Evolutionary conservation across 37 sponge, comb jelly and placozoan species (phyloP), one percentile per base, ranked within the genome.

Genomic region (Cliona cf. orientalis): DNA sequence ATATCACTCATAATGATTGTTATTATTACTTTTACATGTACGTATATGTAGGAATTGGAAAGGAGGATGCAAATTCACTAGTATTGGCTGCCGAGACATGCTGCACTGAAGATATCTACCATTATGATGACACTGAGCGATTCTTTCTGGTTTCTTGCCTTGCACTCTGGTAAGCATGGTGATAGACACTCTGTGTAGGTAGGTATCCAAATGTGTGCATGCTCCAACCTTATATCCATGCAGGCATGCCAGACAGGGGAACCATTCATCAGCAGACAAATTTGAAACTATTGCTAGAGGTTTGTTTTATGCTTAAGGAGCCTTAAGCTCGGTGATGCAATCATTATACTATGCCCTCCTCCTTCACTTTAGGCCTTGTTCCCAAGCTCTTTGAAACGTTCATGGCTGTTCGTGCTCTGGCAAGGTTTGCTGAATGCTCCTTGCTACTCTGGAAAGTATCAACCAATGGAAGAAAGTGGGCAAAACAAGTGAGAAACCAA

Each of bases 111-210:
- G 88, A 92, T 43, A 62, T 92, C 41, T 92, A 82, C 57, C 88
- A 92, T 67, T 92, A 66, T 63, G 89, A 93, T 80, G 78, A 84
- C 0, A 75, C 46, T 2, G 93, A 93, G 71, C 64, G 89, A 25
- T 93, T 88, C 78, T 88, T 80, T 46, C 69, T 93, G 9, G 40
- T 88, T 14, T 79, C 93, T 42, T 84, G 82, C 37, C 82, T 93
- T 0, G 79, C 86, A 22, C 76, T 85, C 11, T 93, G 93, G 93
- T 85, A 62, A 22, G 81, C 56, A 57, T n/a, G 6, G 28, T 61
- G 63, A n/a, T 11, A 22, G 26, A 61, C n/a, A 6, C 63, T 25
- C 5, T 61, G 7, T 25, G 12, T 61, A n/a, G 28, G 5, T 61
- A n/a, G 22, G 6, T 12, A 26, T 21, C 63, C 26, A 61, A 25